Evolutionary conservation across 1,140 invertebrate genomes (phyloP).

Genomic region (Drosophila persimilis): DNA sequence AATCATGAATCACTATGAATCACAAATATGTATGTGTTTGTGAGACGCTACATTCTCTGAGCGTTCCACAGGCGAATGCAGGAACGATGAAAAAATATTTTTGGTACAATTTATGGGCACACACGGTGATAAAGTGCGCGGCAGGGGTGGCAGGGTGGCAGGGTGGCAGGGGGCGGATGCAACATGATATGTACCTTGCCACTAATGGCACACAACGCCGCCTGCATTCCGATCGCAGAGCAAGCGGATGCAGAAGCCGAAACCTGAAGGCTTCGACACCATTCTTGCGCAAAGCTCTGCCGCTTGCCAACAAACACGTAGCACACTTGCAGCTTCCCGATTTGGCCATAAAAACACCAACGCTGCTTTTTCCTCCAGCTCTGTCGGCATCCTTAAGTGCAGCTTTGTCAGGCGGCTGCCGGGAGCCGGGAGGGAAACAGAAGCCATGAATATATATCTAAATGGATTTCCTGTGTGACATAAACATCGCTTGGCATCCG

Average conservation of each 20-base stretch:
- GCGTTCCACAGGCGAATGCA: conserved; percentile 6
- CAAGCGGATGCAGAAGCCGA: conserved; percentile 27
- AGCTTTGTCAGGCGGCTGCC: conserved; percentile 10
- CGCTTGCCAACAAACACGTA: conserved; percentile 63
- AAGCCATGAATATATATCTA: conserved; percentile 51
- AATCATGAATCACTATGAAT: too few species aligned
- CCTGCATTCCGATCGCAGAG: conserved; percentile 52
- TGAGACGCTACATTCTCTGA: not conserved
- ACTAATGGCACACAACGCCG: conserved; percentile 36
- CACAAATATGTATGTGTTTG: conserved; percentile 8
- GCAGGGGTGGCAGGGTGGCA: not conserved
- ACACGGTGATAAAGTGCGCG: conserved; percentile 22
- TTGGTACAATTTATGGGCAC: conserved; percentile 48
- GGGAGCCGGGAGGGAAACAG: conserved; percentile 1
- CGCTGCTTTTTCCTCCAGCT: conserved; percentile 2
- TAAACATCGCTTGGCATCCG: conserved; percentile 13
- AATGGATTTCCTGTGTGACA: conserved; percentile 67
- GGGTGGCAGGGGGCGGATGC: not conserved
- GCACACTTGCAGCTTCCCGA: conserved; percentile 45
- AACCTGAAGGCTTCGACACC: conserved; percentile 35
- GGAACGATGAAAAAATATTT: conserved; percentile 22
- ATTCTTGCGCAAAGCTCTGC: conserved; percentile 61
- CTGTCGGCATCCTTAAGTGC: conserved; percentile 49
- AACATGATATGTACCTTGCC: conserved; percentile 27
- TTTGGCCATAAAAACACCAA: conserved; percentile 64